Evolutionary conservation across 2,888 invertebrate genomes (phyloP).

Genomic region (Tigriopus californicus): DNA sequence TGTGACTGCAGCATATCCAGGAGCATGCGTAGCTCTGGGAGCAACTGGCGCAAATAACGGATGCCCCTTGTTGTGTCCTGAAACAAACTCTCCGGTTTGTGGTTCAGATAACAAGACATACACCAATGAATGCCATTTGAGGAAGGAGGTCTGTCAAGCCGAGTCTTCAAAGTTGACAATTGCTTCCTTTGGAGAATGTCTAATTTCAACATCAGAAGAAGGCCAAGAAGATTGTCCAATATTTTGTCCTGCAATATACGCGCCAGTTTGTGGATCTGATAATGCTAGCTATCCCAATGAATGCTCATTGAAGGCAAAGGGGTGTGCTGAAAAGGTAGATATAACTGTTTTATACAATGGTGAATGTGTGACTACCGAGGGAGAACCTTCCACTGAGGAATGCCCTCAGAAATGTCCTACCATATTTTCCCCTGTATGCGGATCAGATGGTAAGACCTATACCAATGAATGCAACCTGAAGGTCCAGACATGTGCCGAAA

Average conservation of each 20-base stretch:
- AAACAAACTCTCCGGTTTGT: conserved; percentile 16
- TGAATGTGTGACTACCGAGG: not conserved
- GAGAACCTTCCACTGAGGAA: conserved; percentile 12
- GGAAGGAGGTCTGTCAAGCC: not conserved
- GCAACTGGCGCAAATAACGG: not conserved
- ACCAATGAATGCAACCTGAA: conserved; percentile 1
- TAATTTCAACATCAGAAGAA: not conserved
- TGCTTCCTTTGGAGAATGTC: not conserved
- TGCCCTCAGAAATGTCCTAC: not conserved
- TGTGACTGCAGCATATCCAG: not conserved
- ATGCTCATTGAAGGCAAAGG: not conserved
- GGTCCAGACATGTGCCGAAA: not conserved
- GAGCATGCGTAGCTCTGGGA: not conserved
- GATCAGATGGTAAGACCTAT: not conserved
- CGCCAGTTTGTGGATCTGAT: conserved; percentile 2
- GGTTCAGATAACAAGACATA: conserved; percentile 19
- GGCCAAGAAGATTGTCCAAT: not conserved
- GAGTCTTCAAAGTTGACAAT: too few relatives aligned
- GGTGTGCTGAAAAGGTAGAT: not conserved
- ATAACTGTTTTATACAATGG: not conserved
- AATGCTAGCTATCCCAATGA: not conserved
- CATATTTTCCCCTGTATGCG: not conserved
- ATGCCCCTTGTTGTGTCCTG: not conserved
- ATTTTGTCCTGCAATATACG: not conserved
- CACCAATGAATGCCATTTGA: conserved; percentile 18